Evolutionary conservation across 2,797 vertebrate species (phyloP).

Genomic region (Epinephelus awoara): DNA sequence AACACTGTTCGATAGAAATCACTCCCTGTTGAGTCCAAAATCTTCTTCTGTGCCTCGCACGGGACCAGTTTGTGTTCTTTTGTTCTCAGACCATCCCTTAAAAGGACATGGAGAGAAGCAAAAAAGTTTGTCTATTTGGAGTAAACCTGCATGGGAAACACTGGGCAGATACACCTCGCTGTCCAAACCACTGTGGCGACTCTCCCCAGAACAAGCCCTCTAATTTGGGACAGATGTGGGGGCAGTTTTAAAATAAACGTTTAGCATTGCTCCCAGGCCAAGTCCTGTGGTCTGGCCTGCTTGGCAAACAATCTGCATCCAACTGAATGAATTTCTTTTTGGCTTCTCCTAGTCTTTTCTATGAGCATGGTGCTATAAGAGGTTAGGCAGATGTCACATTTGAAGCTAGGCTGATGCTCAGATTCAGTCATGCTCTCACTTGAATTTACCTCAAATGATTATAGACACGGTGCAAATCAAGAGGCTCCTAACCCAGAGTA

Average conservation of each 20-base stretch:
- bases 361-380: slow-evolving; percentile 18
- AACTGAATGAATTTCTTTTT: slow-evolving; percentile 65
- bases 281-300: slow-evolving; percentile 76
- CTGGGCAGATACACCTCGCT: slow-evolving; percentile 67
- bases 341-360: slow-evolving; percentile 37
- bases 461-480: slow-evolving; percentile 32
- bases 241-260: slow-evolving; percentile 82
- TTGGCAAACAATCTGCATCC: slow-evolving; percentile 72
- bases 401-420: slow-evolving; percentile 39
- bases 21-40: slow-evolving; percentile 42
- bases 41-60: slow-evolving; percentile 15
- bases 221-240: slow-evolving; percentile 86
- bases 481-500: slow-evolving; percentile 21
- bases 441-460: slow-evolving; percentile 42
- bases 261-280: slow-evolving; percentile 70
- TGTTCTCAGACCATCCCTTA: slow-evolving; percentile 45
- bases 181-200: slow-evolving; percentile 80
- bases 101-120: slow-evolving; percentile 51
- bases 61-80: slow-evolving; percentile 40
- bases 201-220: slow-evolving; percentile 79
- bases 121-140: slow-evolving; percentile 75
- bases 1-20: slow-evolving; percentile 47
- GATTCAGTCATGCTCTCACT: slow-evolving; percentile 42
- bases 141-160: slow-evolving; percentile 79
- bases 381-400: slow-evolving; percentile 48